Conservation (phyloP, 2,888 invertebrate species). For the Philereme transversata region DNA sequence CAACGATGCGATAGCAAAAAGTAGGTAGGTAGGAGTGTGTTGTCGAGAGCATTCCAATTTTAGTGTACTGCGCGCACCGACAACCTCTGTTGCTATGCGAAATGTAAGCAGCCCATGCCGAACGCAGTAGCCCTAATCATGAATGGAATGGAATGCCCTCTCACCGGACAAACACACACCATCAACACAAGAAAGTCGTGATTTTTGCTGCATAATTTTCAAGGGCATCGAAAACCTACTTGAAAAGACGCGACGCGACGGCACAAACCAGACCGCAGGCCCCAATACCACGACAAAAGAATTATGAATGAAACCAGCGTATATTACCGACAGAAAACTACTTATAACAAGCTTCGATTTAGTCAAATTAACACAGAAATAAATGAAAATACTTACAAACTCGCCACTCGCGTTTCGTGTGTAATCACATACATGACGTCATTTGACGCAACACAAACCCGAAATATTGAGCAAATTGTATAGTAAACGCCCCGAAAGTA, state of each 20-base stretch:
- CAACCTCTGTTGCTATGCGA: slow-evolving; percentile 65
- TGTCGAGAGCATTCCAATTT: slow-evolving; percentile 67
- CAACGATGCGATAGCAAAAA: slow-evolving; percentile 46
- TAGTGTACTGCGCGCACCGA: slow-evolving; percentile 59
- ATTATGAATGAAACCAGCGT: slow-evolving; percentile 76
- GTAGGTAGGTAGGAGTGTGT: slow-evolving; percentile 41
- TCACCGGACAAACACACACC: slow-evolving; percentile 51
- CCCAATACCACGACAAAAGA: slow-evolving; percentile 52
- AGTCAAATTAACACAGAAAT: slow-evolving; percentile 73
- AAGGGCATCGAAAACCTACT: slow-evolving; percentile 73
- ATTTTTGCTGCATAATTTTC: slow-evolving; percentile 83
- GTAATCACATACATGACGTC: slow-evolving; percentile 84
- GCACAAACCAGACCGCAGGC: slow-evolving; percentile 33
- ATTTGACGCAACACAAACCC: slow-evolving; percentile 82
- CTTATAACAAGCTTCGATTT: slow-evolving; percentile 53
- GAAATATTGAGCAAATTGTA: slow-evolving; percentile 81
- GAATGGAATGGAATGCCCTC: slow-evolving; percentile 60
- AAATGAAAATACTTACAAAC: slow-evolving; percentile 82
- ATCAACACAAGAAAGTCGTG: slow-evolving; percentile 63
- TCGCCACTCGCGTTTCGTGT: slow-evolving; percentile 82
- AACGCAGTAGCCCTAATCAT: slow-evolving; percentile 49
- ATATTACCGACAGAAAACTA: slow-evolving; percentile 54
- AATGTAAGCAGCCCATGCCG: slow-evolving; percentile 44
- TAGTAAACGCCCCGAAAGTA: slow-evolving; percentile 68
- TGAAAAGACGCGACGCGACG: slow-evolving; percentile 39